Evolutionary conservation across 2,113 vertebrate species (phyloP), one percentile per base, ranked within the genome.

Genomic region (Ammospiza caudacuta): DNA sequence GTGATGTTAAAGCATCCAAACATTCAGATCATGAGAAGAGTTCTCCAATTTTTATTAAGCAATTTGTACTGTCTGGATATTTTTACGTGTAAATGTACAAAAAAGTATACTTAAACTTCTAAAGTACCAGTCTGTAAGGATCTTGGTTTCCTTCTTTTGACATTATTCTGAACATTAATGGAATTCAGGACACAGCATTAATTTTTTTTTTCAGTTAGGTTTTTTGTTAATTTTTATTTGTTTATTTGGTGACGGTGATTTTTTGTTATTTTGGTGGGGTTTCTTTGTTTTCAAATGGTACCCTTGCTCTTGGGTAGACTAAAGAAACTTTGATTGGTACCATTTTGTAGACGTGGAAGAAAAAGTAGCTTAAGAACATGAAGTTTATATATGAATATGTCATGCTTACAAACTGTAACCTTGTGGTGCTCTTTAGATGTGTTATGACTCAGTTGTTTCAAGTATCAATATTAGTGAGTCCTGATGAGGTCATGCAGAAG

Each of bases 201-300:
- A 1, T 21, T 57, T 44, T 31, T 43, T 43, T 47, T 66, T n/a
- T 12, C 33, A 12, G 10, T 51, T 83, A 52, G 7, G 3, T n/a
- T 6, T 41, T 61, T 47, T 61, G 8, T 58, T 80, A 0, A 0
- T n/a, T 46, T 61, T 52, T 12, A 9, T 6, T 15, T 73, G 8
- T 63, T 43, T 23, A 10, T 55, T 73, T 59, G 12, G 25, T 29
- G 11, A 22, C 24, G 8, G 29, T 47, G 28, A 0, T 29, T 62
- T 68, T 41, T 11, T 39, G 5, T 52, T 17, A 39, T 47, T 58
- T 51, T 51, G 22, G 5, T 31, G 18, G 24, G 18, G 24, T 19
- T 33, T 3, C 22, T 57, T 16, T 47, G 1, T 19, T 39, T 3
- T 62, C 61, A 80, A 68, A 74, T 46, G 62, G 17, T 51, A 9